Base-by-base conservation (phyloP, 2,113 vertebrate genomes). In the Antigone vipio region DNA sequence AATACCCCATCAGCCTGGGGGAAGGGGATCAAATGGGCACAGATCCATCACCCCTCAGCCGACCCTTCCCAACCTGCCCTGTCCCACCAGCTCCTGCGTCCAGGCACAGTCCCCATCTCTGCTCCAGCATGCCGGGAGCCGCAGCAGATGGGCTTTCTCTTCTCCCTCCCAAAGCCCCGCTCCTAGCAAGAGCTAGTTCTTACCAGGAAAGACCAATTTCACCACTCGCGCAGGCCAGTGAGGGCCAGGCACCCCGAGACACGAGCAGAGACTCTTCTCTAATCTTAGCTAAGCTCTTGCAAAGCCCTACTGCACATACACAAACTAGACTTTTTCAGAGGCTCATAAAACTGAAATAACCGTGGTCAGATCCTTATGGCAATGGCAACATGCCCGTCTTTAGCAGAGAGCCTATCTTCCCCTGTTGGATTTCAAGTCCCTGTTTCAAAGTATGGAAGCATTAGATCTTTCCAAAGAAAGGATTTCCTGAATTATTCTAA, bases 401-500 rank as follows among this genome's bases (percentile, higher is more conserved):
- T 30, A 89, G 58, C 90, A 93, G 88, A 79, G 82, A 96, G 88
- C 74, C 62, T 12, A 2, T 94, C 85, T 85, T 75, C 59, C 82
- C 60, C 63, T 6, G 1, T 1, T 75, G 93, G 72, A 63, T 87
- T 85, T 78, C 56, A 62, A 78, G 76, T 47, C 47, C 30, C 34
- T 12, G 5, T 84, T 97, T 89, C 84, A 81, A 81, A 87, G 52
- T 68, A 85, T 93, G 35, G 77, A 89, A 87, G 86, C 80, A 72
- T 71, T 80, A 87, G 80, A 72, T 67, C 64, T 91, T 84, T 92
- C 89, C 77, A 72, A 95, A 87, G 80, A 91, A 87, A 95, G 84
- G 96, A 91, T 91, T 92, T 95, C 95, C 95, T 95, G 91, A 93
- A 93, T 92, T 86, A 92, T 92, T 94, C 44, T 74, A 91, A 75